Conservation (phyloP, 2,797 vertebrate species). For the Eidolon dupreanum region DNA sequence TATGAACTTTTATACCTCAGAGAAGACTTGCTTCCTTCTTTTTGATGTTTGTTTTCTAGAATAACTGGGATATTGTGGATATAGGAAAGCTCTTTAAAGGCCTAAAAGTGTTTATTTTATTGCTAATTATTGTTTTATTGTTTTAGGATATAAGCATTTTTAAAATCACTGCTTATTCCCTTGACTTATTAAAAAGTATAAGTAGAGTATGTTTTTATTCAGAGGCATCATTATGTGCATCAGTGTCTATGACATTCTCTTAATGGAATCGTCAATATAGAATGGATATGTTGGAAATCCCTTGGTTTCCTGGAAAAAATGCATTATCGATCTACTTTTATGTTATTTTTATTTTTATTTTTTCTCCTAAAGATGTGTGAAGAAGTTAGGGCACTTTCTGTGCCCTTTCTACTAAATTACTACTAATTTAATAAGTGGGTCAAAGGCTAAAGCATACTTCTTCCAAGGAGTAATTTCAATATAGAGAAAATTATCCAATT, state of each 20-base stretch:
- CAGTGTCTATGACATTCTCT: not conserved
- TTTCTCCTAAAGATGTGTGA: not conserved
- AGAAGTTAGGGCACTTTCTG: not conserved
- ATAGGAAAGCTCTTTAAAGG: not conserved
- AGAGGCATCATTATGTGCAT: not conserved
- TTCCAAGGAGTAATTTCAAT: not conserved
- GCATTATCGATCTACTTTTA: not conserved
- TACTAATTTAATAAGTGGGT: not conserved
- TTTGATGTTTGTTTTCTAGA: not conserved
- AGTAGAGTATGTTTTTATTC: not conserved
- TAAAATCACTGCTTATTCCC: not conserved
- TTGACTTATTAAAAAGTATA: not conserved
- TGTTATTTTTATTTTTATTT: constrained; percentile 14
- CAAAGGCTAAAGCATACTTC: not conserved
- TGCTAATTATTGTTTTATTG: not conserved
- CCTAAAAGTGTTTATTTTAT: not conserved
- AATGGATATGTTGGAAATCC: not conserved
- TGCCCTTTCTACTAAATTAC: not conserved
- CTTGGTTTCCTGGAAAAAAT: not conserved
- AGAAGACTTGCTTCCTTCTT: not conserved
- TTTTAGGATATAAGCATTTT: not conserved
- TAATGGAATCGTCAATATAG: not conserved
- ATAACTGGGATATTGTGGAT: not conserved
- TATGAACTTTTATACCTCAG: not conserved
- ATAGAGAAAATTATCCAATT: not conserved